Base-by-base conservation (phyloP, 2,113 vertebrate species). In the Trematocara marginatum region DNA sequence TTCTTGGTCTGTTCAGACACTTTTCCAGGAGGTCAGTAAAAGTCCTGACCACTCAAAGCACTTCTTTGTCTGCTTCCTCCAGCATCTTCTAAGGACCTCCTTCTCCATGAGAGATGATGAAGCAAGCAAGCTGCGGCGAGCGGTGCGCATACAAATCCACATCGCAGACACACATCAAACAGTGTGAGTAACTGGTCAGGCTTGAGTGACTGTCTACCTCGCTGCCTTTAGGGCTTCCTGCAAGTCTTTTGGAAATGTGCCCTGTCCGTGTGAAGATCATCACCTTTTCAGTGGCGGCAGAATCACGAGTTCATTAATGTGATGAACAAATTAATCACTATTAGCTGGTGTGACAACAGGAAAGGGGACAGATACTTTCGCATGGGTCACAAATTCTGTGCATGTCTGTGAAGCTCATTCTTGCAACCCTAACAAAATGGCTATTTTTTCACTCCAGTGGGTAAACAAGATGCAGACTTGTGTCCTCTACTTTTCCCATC, bases 381-480 rank as follows among this genome's bases (percentile, higher is more conserved):
- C 85, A 52, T 82, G 31, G 87, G 61, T 88, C 59, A 26, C 71
- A 94, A 86, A 93, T 92, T 89, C 90, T 89, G 85, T 87, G 80
- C 40, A 69, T 5, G 86, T 86, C 85, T 88, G 91, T 13, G 10
- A 93, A 89, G 56, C 80, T 90, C n/a, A 79, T 88, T 90, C 47
- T 79, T 82, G 81, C 49, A 74, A 34, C 23, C 12, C 81, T 49
- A 85, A 92, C 91, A 92, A 91, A 80, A 84, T 38, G 40, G 18
- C 88, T 84, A 81, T 82, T 91, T 91, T 88, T 84, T 85, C 31
- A 80, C 52, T 89, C 61, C 3, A 1, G 79, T 7, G 52, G 31
- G 84, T 88, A 92, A 92, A 94, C 92, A 93, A 91, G 84, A 89
- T 90, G 82, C 86, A 88, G 86, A 90, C 85, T 83, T 74, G 69